Evolutionary conservation across 2,113 vertebrate species (phyloP), one percentile per base, ranked within the genome.

Genomic region (Zapus hudsonius): DNA sequence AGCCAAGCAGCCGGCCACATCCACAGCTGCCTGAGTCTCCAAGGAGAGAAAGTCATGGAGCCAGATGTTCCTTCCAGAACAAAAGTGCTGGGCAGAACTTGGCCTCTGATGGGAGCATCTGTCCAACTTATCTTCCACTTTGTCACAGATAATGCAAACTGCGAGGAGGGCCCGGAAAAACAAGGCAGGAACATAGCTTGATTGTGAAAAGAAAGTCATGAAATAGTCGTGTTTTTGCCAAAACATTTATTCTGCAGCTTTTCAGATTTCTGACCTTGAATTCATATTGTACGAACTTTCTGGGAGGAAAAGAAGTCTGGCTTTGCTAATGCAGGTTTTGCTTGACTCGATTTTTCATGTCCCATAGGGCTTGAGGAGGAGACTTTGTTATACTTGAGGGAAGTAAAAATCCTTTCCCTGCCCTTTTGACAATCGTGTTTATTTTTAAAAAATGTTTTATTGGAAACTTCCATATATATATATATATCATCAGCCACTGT

Each of bases 1-100:
- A 94, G 91, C 95, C 88, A 73, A 90, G 91, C 85, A 96, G 96
- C 96, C 96, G 95, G 92, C 95, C 95, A 91, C 76, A 8, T 59
- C 96, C 94, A 95, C 89, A 97, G 97, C 96, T 94, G 27, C 73
- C 33, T n/a, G 89, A 90, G 79, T 74, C 96, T 97, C 96, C 95
- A 95, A 90, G 92, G 96, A 95, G 22, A 73, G 38, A 67, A 92
- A 93, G 95, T 89, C 85, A 33, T 40, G 82, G 78, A 97, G 88
- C 97, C 98, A 98, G 97, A 98, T 98, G 97, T 97, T 97, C 75
- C 83, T 94, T 95, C 95, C 91, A 95, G 97, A 96, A 94, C 89
- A 95, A 93, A 86, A 94, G 82, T 47, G 69, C 95, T 95, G 40
- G 59, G 47, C 59, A 78, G 91, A 97, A 97, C 93, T 97, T 98